Evolutionary conservation across 2,113 vertebrate genomes (phyloP).

Genomic region (Cheilinus undulatus): DNA sequence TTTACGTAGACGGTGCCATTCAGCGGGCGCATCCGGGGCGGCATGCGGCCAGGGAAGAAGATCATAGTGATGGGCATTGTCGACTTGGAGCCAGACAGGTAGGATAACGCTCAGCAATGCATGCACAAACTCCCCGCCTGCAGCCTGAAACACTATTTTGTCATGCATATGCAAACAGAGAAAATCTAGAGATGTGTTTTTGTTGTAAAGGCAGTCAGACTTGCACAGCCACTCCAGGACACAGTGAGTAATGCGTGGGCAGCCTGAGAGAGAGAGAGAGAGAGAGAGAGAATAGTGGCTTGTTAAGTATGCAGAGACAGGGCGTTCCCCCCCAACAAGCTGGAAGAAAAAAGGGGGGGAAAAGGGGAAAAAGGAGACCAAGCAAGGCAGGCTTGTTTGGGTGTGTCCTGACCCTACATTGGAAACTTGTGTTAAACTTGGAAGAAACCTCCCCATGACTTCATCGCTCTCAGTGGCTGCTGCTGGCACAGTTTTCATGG

Average conservation of each 20-base stretch:
- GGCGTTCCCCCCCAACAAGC: slow-evolving; percentile 70
- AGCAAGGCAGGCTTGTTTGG: slow-evolving; percentile 52
- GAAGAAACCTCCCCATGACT: slow-evolving; percentile 54
- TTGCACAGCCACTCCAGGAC: slow-evolving; percentile 33
- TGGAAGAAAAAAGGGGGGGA: not conserved
- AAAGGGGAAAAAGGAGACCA: not conserved
- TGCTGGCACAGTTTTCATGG: slow-evolving; percentile 29
- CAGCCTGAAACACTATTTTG: not conserved
- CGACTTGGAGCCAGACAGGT: slow-evolving; percentile 95
- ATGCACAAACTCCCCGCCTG: slow-evolving; percentile 1
- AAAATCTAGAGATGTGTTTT: not conserved
- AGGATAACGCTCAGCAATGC: slow-evolving; percentile 19
- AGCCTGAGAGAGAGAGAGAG: slow-evolving; percentile 34
- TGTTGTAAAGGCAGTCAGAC: slow-evolving; percentile 33
- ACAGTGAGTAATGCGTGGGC: slow-evolving; percentile 40
- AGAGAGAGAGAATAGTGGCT: slow-evolving; percentile 43
- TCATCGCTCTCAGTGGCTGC: slow-evolving; percentile 60
- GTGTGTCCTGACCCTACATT: slow-evolving; percentile 70
- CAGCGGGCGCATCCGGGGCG: slow-evolving; percentile 95
- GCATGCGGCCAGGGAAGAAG: slow-evolving; percentile 98
- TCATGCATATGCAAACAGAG: not conserved
- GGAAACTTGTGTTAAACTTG: slow-evolving; percentile 72
- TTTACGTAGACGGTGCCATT: slow-evolving; percentile 93
- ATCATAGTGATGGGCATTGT: slow-evolving; percentile 98
- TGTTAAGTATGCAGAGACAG: slow-evolving; percentile 68